Conservation (phyloP, 2,797 vertebrate genomes). For the Cryptoblepharus egeriae region DNA sequence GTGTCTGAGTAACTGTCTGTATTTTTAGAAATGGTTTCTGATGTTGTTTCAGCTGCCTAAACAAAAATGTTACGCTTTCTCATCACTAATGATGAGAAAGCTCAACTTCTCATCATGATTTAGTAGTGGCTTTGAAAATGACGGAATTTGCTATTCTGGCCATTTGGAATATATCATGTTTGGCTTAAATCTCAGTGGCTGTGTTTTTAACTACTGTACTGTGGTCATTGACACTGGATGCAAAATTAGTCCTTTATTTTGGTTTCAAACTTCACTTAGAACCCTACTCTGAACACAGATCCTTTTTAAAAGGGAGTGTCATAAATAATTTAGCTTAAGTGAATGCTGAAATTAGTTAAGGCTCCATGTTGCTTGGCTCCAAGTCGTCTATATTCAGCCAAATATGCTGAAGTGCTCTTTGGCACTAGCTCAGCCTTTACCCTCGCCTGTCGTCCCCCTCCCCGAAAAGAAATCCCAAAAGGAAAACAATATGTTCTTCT, state of each 20-base stretch:
- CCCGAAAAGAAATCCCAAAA: constrained; percentile 46
- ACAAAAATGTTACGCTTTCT: constrained; percentile 59
- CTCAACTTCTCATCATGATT: too few relatives aligned
- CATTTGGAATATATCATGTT: constrained; percentile 49
- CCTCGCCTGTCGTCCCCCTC: not conserved
- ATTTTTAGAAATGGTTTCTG: constrained; percentile 56
- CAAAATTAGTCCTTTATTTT: constrained; percentile 68
- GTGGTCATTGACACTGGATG: constrained; percentile 55
- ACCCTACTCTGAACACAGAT: constrained; percentile 63
- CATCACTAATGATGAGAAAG: constrained; percentile 57
- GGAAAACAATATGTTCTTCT: constrained; percentile 76
- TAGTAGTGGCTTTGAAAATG: constrained; percentile 62
- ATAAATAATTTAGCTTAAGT: constrained; percentile 83
- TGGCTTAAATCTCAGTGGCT: constrained; percentile 47
- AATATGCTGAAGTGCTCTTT: constrained; percentile 69
- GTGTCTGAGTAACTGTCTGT: constrained; percentile 50
- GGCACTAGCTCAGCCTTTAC: constrained; percentile 71
- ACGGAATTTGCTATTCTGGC: constrained; percentile 58
- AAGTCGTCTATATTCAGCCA: constrained; percentile 75
- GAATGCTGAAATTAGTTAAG: constrained; percentile 82
- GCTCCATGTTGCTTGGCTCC: constrained; percentile 78
- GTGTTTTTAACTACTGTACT: constrained; percentile 44
- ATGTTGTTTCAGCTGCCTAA: constrained; percentile 75
- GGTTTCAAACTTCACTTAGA: constrained; percentile 34
- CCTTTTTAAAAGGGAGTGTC: constrained; percentile 56